Conservation (phyloP, 2,797 vertebrate species). For the Sternotherus odoratus region DNA sequence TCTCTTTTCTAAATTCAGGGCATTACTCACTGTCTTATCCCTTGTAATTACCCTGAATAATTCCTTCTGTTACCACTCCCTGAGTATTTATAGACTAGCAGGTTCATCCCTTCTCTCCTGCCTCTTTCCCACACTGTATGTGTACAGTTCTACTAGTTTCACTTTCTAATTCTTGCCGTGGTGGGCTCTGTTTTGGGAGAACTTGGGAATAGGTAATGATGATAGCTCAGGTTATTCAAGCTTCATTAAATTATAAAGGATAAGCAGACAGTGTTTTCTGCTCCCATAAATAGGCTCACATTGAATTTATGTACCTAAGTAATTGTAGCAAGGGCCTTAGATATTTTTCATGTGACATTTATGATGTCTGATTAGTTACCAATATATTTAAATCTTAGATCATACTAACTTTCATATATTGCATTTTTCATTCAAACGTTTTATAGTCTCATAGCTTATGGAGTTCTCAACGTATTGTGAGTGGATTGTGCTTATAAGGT, state of each 20-base stretch:
- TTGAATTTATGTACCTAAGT: neutral
- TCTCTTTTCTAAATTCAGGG: neutral
- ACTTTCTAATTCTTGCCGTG: neutral
- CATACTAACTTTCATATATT: neutral
- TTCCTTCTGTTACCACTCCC: neutral
- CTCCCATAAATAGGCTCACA: neutral
- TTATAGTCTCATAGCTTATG: neutral
- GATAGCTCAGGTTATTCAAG: neutral
- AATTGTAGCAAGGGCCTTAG: neutral
- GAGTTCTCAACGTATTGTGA: accelerated
- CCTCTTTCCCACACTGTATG: neutral
- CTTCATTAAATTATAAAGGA: neutral
- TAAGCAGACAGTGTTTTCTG: neutral
- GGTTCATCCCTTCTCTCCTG: neutral
- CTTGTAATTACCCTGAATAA: neutral
- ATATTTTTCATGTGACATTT: neutral
- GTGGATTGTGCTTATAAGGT: accelerated
- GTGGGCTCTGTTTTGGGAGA: neutral
- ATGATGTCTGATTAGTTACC: neutral
- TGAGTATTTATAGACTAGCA: neutral
- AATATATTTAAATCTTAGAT: accelerated
- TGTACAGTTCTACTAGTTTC: neutral
- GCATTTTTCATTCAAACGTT: neutral
- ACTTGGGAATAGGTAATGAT: neutral
- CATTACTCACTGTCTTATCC: neutral